Evolutionary conservation across 1,140 invertebrate genomes (phyloP).

Genomic region (Andrena cerasifolii): DNA sequence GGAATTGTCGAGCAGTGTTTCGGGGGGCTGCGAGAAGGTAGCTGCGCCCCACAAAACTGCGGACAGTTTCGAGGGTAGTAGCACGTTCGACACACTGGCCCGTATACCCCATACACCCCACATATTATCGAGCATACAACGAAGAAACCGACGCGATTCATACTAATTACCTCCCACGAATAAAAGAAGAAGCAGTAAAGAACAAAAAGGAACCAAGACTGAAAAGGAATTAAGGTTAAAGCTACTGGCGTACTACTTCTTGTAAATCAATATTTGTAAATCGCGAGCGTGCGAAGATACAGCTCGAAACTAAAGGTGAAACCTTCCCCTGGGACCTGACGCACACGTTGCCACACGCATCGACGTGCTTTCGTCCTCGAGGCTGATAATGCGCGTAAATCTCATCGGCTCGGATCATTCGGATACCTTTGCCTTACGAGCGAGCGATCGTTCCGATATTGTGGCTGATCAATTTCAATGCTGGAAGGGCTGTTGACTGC

Average conservation of each 20-base stretch:
- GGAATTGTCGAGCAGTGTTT: conserved; percentile 39
- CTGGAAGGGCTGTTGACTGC: not conserved
- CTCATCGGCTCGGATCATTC: not conserved
- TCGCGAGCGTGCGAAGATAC: not conserved
- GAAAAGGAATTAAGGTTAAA: not conserved
- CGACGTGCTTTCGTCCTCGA: not conserved
- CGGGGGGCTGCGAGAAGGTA: conserved; percentile 16
- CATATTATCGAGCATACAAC: conserved; percentile 28
- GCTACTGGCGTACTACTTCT: not conserved
- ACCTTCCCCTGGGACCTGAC: not conserved
- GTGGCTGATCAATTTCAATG: not conserved
- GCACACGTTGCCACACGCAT: not conserved
- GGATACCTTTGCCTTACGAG: not conserved
- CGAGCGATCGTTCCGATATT: not conserved
- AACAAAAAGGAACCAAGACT: not conserved
- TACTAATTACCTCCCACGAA: not conserved
- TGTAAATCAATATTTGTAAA: conserved; percentile 23
- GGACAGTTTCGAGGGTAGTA: conserved; percentile 35
- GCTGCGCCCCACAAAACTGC: conserved; percentile 22
- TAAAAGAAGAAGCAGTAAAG: not conserved
- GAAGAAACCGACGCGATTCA: not conserved
- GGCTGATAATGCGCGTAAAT: not conserved
- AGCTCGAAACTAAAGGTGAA: not conserved
- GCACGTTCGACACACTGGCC: conserved; percentile 39
- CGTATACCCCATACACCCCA: not conserved